Evolutionary conservation across 1,140 invertebrate species (phyloP).

Genomic region (Lordiphosa stackelbergi): DNA sequence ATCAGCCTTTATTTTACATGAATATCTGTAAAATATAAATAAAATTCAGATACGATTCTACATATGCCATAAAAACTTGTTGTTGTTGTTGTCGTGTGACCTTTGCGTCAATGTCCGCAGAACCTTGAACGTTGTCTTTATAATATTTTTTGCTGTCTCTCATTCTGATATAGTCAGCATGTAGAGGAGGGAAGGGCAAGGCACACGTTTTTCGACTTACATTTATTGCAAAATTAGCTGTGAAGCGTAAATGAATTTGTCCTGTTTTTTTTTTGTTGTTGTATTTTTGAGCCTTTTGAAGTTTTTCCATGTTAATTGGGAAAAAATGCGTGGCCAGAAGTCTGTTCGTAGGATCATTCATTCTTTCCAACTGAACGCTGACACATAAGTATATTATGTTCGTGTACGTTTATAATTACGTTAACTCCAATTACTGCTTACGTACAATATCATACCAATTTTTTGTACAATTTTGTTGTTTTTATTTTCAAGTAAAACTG

Average conservation of each 20-base stretch:
- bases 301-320: conserved; percentile 60
- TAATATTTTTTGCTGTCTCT: conserved; percentile 18
- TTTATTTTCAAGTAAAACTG: conserved; percentile 42
- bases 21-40: conserved; percentile 36
- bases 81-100: conserved; percentile 19
- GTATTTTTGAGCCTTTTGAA: conserved; percentile 21
- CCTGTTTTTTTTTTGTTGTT: conserved; percentile 7
- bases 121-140: conserved; percentile 33
- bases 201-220: conserved; percentile 42
- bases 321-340: conserved; percentile 44
- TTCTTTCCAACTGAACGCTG: conserved; percentile 13
- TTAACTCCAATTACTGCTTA: conserved; percentile 70
- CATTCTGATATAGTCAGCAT: conserved; percentile 7
- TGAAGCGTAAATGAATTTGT: conserved; percentile 54
- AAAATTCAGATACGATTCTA: conserved; percentile 34
- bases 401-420: conserved; percentile 60
- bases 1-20: conserved; percentile 8
- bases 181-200: conserved; percentile 13
- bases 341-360: neutral
- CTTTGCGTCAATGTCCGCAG: conserved; percentile 39
- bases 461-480: conserved; percentile 11
- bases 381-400: conserved; percentile 21
- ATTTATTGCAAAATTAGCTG: conserved; percentile 23
- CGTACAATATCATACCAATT: conserved; percentile 63
- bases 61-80: conserved; percentile 39